These are phyloP conservation scores for Nephila pilipes DNA, from an alignment of 1,140 invertebrate genomes.

Conservation along the genomic window DNA sequence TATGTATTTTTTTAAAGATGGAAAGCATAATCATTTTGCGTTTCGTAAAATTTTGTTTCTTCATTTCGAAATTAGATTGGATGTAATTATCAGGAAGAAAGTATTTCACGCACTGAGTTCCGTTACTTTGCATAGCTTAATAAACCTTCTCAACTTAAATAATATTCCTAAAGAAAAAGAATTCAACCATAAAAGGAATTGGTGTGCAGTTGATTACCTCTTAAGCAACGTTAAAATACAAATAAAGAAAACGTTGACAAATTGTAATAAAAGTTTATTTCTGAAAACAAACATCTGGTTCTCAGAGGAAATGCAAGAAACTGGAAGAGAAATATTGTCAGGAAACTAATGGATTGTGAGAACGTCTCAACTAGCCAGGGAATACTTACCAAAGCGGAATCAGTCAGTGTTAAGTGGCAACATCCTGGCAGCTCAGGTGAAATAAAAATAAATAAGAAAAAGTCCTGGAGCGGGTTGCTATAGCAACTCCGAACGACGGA, in stretches of 20 bases:
- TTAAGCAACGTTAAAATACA: neutral
- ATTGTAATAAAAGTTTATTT: constrained; percentile 27
- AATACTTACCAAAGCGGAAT: constrained; percentile 73
- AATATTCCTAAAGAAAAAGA: neutral
- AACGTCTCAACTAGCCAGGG: constrained; percentile 64
- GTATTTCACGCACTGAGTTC: no score
- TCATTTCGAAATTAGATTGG: no score
- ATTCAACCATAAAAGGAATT: neutral
- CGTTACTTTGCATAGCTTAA: no score
- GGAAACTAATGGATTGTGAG: constrained; percentile 64
- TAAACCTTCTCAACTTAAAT: no score
- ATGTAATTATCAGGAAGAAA: no score
- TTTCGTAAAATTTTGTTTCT: no score
- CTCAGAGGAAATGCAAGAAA: neutral
- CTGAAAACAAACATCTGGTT: neutral
- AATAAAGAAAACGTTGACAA: neutral
- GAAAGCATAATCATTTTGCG: no score
- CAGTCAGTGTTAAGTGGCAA: constrained; percentile 74
- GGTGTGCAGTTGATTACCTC: neutral
- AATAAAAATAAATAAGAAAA: constrained; percentile 41
- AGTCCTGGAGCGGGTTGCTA: constrained; percentile 12
- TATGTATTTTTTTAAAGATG: no score
- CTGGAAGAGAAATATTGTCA: constrained; percentile 6
- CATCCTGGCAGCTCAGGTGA: constrained; percentile 44
- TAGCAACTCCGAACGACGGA: constrained; percentile 50